Evolutionary conservation across 2,888 invertebrate genomes (phyloP).

Genomic region (Eupithecia exiguata): DNA sequence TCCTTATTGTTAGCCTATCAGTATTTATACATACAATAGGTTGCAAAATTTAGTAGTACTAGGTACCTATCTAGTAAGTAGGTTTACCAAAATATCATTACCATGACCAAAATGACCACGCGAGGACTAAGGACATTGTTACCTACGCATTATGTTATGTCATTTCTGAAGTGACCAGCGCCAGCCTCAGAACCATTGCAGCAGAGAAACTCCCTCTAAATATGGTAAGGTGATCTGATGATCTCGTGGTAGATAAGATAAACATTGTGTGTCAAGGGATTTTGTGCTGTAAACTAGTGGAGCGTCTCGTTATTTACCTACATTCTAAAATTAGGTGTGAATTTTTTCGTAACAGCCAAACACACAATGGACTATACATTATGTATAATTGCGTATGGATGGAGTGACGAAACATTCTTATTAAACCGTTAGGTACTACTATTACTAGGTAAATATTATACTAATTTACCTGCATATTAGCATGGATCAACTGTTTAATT

Average conservation of each 20-base stretch:
- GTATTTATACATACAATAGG: too few relatives aligned
- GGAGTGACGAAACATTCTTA: background rate
- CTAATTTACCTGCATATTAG: background rate
- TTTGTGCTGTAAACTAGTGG: background rate
- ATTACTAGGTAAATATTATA: background rate
- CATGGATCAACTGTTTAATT: too few relatives aligned
- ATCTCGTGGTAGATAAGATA: constrained; percentile 5
- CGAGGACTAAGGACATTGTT: too few relatives aligned
- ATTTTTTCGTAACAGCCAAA: background rate
- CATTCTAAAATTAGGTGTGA: background rate
- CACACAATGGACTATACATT: background rate
- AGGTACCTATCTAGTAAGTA: too few relatives aligned
- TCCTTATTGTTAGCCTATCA: too few relatives aligned
- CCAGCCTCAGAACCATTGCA: background rate
- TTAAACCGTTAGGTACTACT: background rate
- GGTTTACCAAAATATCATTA: too few relatives aligned
- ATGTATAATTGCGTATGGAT: background rate
- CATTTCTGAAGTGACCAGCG: background rate
- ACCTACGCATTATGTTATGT: background rate
- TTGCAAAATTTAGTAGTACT: too few relatives aligned
- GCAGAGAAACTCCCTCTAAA: background rate
- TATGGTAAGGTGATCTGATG: background rate
- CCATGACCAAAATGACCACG: background rate
- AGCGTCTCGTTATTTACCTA: background rate
- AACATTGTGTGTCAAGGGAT: constrained; percentile 2